These are phyloP conservation scores for Augochlora pura DNA, from an alignment of 1,140 invertebrate genomes.

Conservation along the genomic window DNA sequence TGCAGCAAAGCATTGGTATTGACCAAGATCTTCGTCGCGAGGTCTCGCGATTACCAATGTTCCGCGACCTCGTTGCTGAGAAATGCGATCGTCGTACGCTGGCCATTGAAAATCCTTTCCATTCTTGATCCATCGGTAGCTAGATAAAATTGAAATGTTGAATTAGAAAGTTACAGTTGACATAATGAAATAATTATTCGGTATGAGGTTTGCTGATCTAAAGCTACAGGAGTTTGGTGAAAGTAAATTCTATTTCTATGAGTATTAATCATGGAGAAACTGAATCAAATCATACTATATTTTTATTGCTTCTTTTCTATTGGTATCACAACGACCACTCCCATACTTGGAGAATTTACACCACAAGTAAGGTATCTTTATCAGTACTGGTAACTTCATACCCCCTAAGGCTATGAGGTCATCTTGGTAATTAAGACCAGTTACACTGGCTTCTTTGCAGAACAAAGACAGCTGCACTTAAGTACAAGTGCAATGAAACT, in stretches of 20 bases:
- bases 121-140: slow-evolving; percentile 98
- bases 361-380: slow-evolving; percentile 64
- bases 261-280: background rate
- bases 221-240: background rate
- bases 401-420: slow-evolving; percentile 77
- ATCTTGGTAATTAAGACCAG: slow-evolving; percentile 79
- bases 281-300: background rate
- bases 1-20: slow-evolving; percentile 98
- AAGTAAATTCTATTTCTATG: background rate
- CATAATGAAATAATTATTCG: background rate
- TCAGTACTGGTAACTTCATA: slow-evolving; percentile 73
- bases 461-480: slow-evolving; percentile 56
- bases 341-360: slow-evolving; percentile 26
- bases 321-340: background rate
- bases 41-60: slow-evolving; percentile 94
- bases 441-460: slow-evolving; percentile 72
- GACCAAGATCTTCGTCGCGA: slow-evolving; percentile 94
- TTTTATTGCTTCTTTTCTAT: background rate
- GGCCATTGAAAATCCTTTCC: slow-evolving; percentile 94
- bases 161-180: background rate
- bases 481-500: slow-evolving; percentile 61
- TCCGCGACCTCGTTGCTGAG: slow-evolving; percentile 94
- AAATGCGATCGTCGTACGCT: slow-evolving; percentile 95
- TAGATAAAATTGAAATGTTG: slow-evolving; percentile 74
- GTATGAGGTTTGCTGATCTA: background rate